Evolutionary conservation across 2,797 vertebrate species (phyloP).

Genomic region (Acipenser oxyrinchus): DNA sequence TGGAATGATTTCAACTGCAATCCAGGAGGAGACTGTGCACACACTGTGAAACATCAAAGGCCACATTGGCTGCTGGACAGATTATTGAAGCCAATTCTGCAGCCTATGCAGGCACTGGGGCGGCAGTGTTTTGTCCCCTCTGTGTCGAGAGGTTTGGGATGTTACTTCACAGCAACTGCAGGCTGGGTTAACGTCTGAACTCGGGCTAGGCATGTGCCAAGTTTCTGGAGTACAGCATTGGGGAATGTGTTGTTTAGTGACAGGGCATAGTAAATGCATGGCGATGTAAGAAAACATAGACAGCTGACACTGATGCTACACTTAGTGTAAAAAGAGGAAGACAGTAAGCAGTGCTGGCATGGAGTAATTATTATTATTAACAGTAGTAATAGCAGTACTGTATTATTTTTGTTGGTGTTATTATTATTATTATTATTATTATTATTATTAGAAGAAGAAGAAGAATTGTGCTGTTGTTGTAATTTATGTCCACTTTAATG

Average conservation of each 20-base stretch:
- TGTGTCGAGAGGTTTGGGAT: not conserved
- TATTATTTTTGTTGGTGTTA: too few relatives aligned
- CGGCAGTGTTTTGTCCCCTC: slow-evolving; percentile 3
- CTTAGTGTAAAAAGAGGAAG: too few relatives aligned
- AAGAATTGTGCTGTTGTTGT: too few relatives aligned
- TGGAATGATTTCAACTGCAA: slow-evolving; percentile 7
- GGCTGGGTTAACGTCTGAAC: not conserved
- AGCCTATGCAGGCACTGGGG: slow-evolving; percentile 1
- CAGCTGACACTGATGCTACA: not conserved
- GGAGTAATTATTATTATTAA: too few relatives aligned
- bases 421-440: too few relatives aligned
- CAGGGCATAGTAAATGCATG: not conserved
- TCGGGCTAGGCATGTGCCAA: not conserved
- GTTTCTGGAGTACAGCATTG: not conserved
- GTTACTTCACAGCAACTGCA: not conserved
- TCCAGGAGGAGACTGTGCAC: slow-evolving; percentile 1
- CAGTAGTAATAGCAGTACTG: too few relatives aligned
- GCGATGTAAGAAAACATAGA: not conserved
- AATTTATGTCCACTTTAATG: not conserved
- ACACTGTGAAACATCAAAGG: slow-evolving; percentile 8
- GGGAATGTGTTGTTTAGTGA: slow-evolving; percentile 1
- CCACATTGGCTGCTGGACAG: slow-evolving; percentile 10
- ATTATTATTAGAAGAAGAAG: too few relatives aligned
- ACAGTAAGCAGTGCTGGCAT: too few relatives aligned
- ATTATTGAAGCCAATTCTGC: slow-evolving; percentile 9